Evolutionary conservation across 2,888 invertebrate genomes (phyloP).

Genomic region (Eubasilissa splendida): DNA sequence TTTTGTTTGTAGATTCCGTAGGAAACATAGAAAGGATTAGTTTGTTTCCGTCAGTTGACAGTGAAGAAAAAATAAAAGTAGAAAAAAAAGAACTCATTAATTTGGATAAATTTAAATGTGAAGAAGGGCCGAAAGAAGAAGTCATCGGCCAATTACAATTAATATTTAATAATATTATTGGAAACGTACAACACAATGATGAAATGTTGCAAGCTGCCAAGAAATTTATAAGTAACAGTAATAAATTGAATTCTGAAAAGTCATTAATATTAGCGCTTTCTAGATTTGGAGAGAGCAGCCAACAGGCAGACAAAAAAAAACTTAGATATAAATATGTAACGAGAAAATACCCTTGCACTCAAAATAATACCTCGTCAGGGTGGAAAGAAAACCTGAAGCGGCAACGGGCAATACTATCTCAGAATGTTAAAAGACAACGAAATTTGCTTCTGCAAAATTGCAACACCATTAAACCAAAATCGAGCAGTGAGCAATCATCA

Average conservation of each 20-base stretch:
- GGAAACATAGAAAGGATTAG: slow-evolving; percentile 36
- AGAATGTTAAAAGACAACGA: no score
- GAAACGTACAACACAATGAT: background rate
- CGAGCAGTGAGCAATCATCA: no score
- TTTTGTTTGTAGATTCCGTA: slow-evolving; percentile 28
- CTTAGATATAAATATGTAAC: background rate
- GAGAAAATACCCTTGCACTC: background rate
- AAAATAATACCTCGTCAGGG: background rate
- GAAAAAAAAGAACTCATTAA: background rate
- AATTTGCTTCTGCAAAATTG: no score
- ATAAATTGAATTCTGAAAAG: slow-evolving; percentile 20
- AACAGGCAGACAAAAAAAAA: background rate
- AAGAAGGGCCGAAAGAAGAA: background rate
- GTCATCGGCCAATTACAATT: slow-evolving; percentile 13
- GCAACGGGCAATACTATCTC: background rate
- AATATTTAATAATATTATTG: slow-evolving; percentile 32
- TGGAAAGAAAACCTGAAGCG: slow-evolving; percentile 7
- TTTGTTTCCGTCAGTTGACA: background rate
- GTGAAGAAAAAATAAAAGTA: background rate
- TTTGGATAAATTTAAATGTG: background rate
- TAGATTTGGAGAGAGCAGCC: background rate
- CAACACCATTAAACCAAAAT: no score
- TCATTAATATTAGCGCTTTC: slow-evolving; percentile 17
- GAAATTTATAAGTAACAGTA: slow-evolving; percentile 6
- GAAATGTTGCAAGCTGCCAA: slow-evolving; percentile 12